phyloP scores from a whole-genome alignment of 2,888 invertebrate species.

The Leucania comma region DNA sequence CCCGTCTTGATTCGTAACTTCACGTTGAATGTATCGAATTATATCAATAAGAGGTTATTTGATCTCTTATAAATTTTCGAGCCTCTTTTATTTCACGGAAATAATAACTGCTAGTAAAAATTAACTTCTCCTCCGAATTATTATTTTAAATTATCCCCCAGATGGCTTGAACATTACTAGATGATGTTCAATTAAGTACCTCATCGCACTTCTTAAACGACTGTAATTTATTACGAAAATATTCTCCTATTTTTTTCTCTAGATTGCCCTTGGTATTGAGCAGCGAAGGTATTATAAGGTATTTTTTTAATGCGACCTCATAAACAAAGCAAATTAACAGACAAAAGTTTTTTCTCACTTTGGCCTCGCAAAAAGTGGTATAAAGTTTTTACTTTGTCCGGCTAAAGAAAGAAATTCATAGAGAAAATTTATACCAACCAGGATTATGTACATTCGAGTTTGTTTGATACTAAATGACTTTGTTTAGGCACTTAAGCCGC shows the following conservation, averaged over 20 bases:
- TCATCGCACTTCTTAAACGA: slow-evolving; percentile 39
- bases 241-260: slow-evolving; percentile 5
- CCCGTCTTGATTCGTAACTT: too few species aligned
- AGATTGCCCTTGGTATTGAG: slow-evolving; percentile 23
- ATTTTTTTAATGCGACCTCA: slow-evolving; percentile 36
- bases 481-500: slow-evolving; percentile 75
- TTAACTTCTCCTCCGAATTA: slow-evolving; percentile 2
- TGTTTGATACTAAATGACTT: slow-evolving; percentile 77
- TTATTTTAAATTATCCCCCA: slow-evolving; percentile 24
- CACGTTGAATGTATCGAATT: too few species aligned
- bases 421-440: slow-evolving; percentile 69
- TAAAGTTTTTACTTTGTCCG: slow-evolving; percentile 54
- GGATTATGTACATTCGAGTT: slow-evolving; percentile 66
- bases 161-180: slow-evolving; percentile 36
- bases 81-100: not conserved
- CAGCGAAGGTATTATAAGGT: slow-evolving; percentile 17
- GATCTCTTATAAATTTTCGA: too few species aligned
- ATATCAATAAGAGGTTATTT: too few species aligned
- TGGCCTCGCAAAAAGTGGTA: slow-evolving; percentile 49
- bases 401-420: slow-evolving; percentile 66
- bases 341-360: slow-evolving; percentile 46
- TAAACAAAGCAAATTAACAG: slow-evolving; percentile 51
- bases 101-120: slow-evolving; percentile 4
- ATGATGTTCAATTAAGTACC: slow-evolving; percentile 35
- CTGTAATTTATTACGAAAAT: slow-evolving; percentile 33